Conservation (phyloP, 2,888 invertebrate species). For the Cheilosia vernalis region DNA sequence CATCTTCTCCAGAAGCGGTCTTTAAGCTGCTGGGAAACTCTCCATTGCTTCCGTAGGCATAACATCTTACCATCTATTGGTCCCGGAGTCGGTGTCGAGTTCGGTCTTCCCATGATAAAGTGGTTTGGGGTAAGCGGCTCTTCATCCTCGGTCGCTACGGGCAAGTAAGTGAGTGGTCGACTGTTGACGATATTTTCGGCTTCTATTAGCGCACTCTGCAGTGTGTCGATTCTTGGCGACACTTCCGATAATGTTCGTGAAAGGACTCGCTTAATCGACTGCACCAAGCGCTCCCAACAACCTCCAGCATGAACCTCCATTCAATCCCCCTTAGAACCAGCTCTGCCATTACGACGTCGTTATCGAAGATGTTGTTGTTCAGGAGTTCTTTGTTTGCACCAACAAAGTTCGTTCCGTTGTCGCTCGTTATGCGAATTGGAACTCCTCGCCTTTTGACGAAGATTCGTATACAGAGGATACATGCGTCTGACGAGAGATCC, state of each 20-base stretch:
- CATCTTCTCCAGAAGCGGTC: slow-evolving; percentile 36
- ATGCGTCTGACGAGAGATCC: neutral
- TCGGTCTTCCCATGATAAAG: slow-evolving; percentile 4
- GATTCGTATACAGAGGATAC: slow-evolving; percentile 25
- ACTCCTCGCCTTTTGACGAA: slow-evolving; percentile 33
- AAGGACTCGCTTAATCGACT: slow-evolving; percentile 3
- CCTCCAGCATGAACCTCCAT: slow-evolving; percentile 35
- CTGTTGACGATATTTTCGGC: too few species aligned
- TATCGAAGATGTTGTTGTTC: too few species aligned
- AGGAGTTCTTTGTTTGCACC: neutral
- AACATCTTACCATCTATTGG: neutral
- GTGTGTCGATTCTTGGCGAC: neutral
- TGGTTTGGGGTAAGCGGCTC: slow-evolving; percentile 12
- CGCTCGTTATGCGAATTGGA: neutral
- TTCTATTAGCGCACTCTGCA: neutral
- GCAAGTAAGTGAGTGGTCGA: neutral
- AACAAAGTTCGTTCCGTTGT: neutral
- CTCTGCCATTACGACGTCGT: too few species aligned
- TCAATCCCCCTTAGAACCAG: neutral
- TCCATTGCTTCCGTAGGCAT: slow-evolving; percentile 46
- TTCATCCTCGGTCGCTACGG: neutral
- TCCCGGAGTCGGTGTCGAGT: slow-evolving; percentile 13
- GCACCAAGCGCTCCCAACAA: slow-evolving; percentile 58
- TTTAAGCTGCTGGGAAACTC: slow-evolving; percentile 22
- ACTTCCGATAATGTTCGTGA: neutral